phyloP scores from a whole-genome alignment of 2,888 invertebrate species.

The Lochmaea crataegi region DNA sequence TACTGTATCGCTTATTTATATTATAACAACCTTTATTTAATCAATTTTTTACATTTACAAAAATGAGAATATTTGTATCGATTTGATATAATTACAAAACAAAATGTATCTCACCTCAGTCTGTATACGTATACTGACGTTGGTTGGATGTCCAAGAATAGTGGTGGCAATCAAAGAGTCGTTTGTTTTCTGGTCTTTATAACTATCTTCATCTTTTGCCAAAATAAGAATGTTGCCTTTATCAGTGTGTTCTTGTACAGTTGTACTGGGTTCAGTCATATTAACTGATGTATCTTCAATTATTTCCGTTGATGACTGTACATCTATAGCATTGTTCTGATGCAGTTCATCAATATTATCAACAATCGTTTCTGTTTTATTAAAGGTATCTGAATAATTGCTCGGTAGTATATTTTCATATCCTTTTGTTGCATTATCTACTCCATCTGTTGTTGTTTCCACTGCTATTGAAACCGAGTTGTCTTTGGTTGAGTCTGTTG shows the following conservation, averaged over 20 bases:
- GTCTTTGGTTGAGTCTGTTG: neutral
- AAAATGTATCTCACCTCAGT: slow-evolving; percentile 32
- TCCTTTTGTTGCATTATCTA: neutral
- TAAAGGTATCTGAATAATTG: too few relatives aligned
- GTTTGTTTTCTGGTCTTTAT: neutral
- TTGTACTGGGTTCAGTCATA: neutral
- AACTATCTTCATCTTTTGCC: neutral
- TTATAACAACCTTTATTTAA: too few relatives aligned
- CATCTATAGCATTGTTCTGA: neutral
- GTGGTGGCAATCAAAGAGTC: slow-evolving; percentile 22
- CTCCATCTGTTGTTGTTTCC: neutral
- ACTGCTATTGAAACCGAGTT: neutral
- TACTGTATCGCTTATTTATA: too few relatives aligned
- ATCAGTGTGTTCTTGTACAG: neutral
- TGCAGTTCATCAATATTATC: neutral
- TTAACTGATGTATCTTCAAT: neutral
- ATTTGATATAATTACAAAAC: too few relatives aligned
- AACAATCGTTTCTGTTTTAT: neutral
- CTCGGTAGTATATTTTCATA: too few relatives aligned
- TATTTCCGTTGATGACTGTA: slow-evolving; percentile 3
- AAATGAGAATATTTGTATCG: too few relatives aligned
- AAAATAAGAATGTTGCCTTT: neutral
- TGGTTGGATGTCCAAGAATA: slow-evolving; percentile 28
- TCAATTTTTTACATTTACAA: too few relatives aligned
- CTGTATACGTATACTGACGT: slow-evolving; percentile 36